Evolutionary conservation across 2,113 vertebrate genomes (phyloP).

Genomic region (Pelusios castaneus): DNA sequence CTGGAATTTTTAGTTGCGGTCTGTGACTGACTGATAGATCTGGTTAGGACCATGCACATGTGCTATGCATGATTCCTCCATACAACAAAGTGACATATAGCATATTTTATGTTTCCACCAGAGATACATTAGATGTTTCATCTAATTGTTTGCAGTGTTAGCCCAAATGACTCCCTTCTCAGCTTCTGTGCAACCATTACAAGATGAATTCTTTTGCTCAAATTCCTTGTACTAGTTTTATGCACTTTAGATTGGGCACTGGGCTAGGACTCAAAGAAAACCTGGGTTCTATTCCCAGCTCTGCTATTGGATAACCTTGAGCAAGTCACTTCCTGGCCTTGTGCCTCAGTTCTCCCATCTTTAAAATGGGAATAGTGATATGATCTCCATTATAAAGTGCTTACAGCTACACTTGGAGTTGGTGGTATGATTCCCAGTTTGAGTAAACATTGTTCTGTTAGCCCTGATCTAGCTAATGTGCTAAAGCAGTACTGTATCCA

Average conservation of each 20-base stretch:
- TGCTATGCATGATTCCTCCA: background rate
- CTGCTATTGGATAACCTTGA: background rate
- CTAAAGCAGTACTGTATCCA: too few species aligned
- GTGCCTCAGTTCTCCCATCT: background rate
- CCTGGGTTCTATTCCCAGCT: background rate
- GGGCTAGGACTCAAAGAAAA: background rate
- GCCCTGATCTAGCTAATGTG: too few species aligned
- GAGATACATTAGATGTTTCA: background rate
- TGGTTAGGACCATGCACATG: background rate
- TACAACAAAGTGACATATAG: background rate
- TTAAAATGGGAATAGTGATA: too few species aligned
- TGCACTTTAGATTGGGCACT: background rate
- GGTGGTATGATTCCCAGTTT: too few species aligned
- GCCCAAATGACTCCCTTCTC: background rate
- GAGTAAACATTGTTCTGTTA: too few species aligned
- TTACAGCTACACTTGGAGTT: too few species aligned
- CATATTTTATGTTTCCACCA: background rate
- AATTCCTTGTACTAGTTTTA: background rate
- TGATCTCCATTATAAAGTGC: too few species aligned
- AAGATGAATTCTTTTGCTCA: background rate
- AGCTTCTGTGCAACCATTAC: background rate
- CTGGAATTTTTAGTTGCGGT: background rate
- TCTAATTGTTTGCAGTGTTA: background rate
- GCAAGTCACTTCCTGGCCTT: background rate
- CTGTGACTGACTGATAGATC: background rate